A percentile compares a stretch with the other conserved stretches of the same genome.
Conservation (phyloP, 2,888 invertebrate species). For the Drosophila kokeensis region DNA sequence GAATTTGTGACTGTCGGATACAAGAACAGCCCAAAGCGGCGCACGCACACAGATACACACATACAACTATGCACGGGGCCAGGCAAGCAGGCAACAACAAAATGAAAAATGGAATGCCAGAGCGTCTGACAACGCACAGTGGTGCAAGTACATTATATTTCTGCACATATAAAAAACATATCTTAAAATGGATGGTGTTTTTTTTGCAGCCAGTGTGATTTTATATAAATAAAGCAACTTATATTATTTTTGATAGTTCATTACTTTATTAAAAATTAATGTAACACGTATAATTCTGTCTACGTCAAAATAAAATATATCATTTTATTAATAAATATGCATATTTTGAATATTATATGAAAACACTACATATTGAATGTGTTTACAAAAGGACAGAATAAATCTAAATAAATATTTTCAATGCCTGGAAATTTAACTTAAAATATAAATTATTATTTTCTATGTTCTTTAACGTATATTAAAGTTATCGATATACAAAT, state of each 20-base stretch:
- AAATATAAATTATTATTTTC: background rate
- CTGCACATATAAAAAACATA: background rate
- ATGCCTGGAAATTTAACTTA: background rate
- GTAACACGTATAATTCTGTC: background rate
- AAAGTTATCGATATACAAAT: background rate
- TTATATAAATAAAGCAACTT: background rate
- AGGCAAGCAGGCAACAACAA: slow-evolving; percentile 59
- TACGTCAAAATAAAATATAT: background rate
- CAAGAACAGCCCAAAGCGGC: slow-evolving; percentile 63
- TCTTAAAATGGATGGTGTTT: background rate
- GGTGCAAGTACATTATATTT: slow-evolving; percentile 27
- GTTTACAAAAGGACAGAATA: background rate
- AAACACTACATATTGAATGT: background rate
- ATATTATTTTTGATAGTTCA: background rate
- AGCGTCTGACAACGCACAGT: slow-evolving; percentile 56
- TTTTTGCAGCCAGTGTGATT: background rate
- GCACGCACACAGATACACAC: slow-evolving; percentile 37
- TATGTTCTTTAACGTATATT: background rate
- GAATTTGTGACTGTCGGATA: slow-evolving; percentile 37
- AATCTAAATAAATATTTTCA: background rate
- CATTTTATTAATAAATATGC: background rate
- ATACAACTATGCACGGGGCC: slow-evolving; percentile 23
- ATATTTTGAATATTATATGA: background rate
- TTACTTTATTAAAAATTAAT: background rate
- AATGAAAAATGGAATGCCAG: slow-evolving; percentile 75